Conservation (phyloP, 2,797 vertebrate species). For the Centroberyx gerrardi region DNA sequence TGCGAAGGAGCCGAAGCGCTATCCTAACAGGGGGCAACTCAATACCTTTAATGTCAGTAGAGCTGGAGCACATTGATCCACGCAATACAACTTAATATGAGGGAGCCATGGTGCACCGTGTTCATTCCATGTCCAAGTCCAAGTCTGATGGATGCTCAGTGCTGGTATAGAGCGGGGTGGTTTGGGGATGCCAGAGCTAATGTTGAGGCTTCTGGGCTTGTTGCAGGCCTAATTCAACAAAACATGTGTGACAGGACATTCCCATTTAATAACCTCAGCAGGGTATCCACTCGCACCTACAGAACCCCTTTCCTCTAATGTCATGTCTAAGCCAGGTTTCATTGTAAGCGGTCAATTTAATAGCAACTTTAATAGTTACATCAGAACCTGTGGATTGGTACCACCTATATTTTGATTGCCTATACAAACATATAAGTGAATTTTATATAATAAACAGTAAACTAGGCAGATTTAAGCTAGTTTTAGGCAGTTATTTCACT, state of each 20-base stretch:
- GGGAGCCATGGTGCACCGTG: conserved; percentile 22
- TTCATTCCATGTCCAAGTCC: conserved; percentile 22
- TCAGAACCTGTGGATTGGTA: too few relatives aligned
- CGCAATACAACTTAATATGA: conserved; percentile 39
- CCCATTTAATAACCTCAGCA: neutral
- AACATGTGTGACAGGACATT: neutral
- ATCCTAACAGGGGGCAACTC: conserved; percentile 56
- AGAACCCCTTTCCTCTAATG: too few relatives aligned
- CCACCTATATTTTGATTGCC: too few relatives aligned
- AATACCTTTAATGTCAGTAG: conserved; percentile 59
- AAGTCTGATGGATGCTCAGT: conserved; percentile 23
- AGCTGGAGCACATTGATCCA: conserved; percentile 53
- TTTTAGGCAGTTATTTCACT: too few relatives aligned
- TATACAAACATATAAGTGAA: too few relatives aligned
- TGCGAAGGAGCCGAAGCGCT: conserved; percentile 40
- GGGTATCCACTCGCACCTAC: neutral
- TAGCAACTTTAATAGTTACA: too few relatives aligned
- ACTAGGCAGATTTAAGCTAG: too few relatives aligned
- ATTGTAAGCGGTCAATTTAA: too few relatives aligned
- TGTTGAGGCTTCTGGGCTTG: neutral
- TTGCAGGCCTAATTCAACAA: neutral
- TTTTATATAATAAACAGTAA: too few relatives aligned
- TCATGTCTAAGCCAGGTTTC: too few relatives aligned
- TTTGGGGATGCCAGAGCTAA: neutral
- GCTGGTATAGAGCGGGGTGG: conserved; percentile 7